phyloP scores from a whole-genome alignment of 1,140 invertebrate genomes.

The Paraescarpia echinospica region DNA sequence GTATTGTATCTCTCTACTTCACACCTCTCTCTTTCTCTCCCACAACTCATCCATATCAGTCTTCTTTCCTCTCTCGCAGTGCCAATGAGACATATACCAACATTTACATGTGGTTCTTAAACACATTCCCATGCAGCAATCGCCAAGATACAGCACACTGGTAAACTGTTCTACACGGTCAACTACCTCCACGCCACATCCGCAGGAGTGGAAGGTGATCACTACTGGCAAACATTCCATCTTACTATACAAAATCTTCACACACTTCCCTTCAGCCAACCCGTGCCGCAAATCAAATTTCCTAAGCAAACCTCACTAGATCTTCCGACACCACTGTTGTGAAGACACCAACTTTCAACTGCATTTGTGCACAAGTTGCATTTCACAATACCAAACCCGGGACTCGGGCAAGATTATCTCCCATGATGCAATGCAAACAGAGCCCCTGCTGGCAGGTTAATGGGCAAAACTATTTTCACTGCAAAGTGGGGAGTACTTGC shows the following conservation, averaged over 20 bases:
- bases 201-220: not conserved
- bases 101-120: too few species aligned
- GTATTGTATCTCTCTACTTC: too few species aligned
- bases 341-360: not conserved
- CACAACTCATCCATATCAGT: too few species aligned
- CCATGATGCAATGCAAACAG: not conserved
- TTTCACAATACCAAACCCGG: not conserved
- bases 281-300: too few species aligned
- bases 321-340: not conserved
- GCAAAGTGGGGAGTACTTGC: not conserved
- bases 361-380: not conserved
- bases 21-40: not conserved
- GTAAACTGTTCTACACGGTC: not conserved
- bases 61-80: too few species aligned
- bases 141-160: too few species aligned
- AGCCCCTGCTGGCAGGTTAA: not conserved
- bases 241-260: not conserved
- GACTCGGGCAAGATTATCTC: not conserved
- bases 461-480: not conserved
- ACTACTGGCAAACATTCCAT: not conserved
- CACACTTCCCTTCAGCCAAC: not conserved
- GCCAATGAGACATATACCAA: too few species aligned
- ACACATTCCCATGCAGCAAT: too few species aligned
- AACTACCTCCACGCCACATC: not conserved
- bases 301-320: not conserved